Evolutionary conservation across 2,888 invertebrate genomes (phyloP).

Genomic region (Eristalis arbustorum): DNA sequence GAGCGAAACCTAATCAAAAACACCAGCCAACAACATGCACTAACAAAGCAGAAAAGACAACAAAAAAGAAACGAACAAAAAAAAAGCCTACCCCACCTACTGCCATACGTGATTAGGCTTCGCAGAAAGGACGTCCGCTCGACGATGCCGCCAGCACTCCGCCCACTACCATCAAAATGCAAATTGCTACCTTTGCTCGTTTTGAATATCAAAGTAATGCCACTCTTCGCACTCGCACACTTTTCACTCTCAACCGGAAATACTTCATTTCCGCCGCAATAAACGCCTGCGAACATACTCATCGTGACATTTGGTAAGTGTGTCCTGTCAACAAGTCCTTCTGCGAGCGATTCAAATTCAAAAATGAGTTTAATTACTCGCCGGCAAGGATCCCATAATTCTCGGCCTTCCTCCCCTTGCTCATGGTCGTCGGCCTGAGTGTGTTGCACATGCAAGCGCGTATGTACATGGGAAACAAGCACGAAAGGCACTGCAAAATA

Average conservation of each 20-base stretch:
- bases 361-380: slow-evolving; percentile 36
- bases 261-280: slow-evolving; percentile 38
- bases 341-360: slow-evolving; percentile 5
- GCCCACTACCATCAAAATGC: slow-evolving; percentile 33
- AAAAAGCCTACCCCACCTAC: neutral
- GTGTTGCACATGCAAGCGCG: neutral
- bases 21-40: neutral
- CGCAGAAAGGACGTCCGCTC: neutral
- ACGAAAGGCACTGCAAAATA: neutral
- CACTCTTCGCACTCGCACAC: neutral
- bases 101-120: neutral
- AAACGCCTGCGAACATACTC: slow-evolving; percentile 15
- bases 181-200: slow-evolving; percentile 26
- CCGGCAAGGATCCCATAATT: neutral
- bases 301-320: neutral
- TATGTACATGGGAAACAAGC: no score
- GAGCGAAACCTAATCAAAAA: neutral
- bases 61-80: neutral
- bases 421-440: no score
- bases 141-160: neutral
- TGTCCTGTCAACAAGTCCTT: slow-evolving; percentile 29
- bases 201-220: slow-evolving; percentile 20
- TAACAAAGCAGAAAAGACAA: neutral
- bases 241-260: slow-evolving; percentile 31
- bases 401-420: neutral